Evolutionary conservation across 2,888 invertebrate species (phyloP).

Genomic region (Xestia rhomboidea): DNA sequence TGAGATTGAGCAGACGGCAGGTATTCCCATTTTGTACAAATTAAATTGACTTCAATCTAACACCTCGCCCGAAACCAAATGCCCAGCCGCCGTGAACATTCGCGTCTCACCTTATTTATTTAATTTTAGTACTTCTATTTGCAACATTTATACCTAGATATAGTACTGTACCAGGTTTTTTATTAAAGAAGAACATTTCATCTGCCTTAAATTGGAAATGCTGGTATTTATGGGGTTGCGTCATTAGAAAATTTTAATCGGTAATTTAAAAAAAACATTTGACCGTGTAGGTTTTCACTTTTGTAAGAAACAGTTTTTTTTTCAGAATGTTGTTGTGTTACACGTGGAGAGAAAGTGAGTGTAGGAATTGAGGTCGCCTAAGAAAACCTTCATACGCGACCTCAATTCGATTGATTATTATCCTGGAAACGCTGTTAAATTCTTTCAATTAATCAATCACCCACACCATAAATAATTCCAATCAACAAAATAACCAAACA

Average conservation of each 20-base stretch:
- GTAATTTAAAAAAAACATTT: too few relatives aligned
- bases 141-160: background rate
- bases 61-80: constrained; percentile 68
- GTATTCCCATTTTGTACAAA: constrained; percentile 76
- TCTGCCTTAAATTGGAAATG: background rate
- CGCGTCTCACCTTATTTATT: constrained; percentile 48
- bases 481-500: constrained; percentile 43
- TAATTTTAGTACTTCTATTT: constrained; percentile 38
- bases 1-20: constrained; percentile 62
- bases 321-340: too few relatives aligned
- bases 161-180: background rate
- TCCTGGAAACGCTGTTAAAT: background rate
- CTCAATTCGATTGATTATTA: background rate
- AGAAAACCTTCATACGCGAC: background rate
- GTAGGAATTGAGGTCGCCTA: background rate
- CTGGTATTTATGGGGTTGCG: background rate
- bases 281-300: too few relatives aligned
- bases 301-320: too few relatives aligned
- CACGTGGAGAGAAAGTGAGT: too few relatives aligned
- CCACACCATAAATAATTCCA: constrained; percentile 26
- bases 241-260: too few relatives aligned
- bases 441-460: constrained; percentile 28
- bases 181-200: background rate
- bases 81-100: constrained; percentile 65
- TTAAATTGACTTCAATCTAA: constrained; percentile 73